Evolutionary conservation across 1,140 invertebrate genomes (phyloP), one percentile per base, ranked within the genome.

Genomic region (Macrobrachium rosenbergii): DNA sequence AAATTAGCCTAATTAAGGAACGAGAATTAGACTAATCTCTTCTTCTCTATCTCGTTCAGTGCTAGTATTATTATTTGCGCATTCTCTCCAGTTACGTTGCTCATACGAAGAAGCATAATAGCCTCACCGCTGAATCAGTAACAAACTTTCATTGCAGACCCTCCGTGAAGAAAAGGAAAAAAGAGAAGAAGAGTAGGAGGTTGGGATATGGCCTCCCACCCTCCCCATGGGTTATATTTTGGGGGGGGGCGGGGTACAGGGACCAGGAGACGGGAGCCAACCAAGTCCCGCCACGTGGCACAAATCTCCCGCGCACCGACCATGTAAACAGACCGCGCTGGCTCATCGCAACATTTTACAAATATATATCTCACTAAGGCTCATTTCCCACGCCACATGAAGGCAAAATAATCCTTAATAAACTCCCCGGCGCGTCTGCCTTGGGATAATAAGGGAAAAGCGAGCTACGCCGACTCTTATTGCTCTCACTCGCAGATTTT

Each of bases 401-500:
- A 73, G 72, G 82, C 69, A 83, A 83, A 83, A 83, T 83, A 83
- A 83, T 83, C 82, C 82, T 76, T 83, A 83, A 76, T 83, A 83
- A 76, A 83, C 23, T 72, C 82, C 23, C 45, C 58, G 72, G 82
- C 69, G 72, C 52, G 52, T 16, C 82, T 17, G 80, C 37, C 58
- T 37, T 23, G 43, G 17, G 60, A 45, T 86, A 86, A 86, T 86
- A 86, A 80, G 83, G 67, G 77, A 62, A 83, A 83, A 83, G 72
- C 82, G 62, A 58, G 43, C 72, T 62, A 73, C 82, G 59, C 72
- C 72, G 82, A 43, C 23, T n/a, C 62, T 75, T 60, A 79, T 86
- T 79, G 79, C 80, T 76, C 76, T 80, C 75, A 80, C 83, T 79
- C 75, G 58, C 83, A 86, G 77, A 79, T 86, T 86, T 79, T 86